phyloP scores from a whole-genome alignment of 2,888 invertebrate genomes.

The Galerucella pusilla region DNA sequence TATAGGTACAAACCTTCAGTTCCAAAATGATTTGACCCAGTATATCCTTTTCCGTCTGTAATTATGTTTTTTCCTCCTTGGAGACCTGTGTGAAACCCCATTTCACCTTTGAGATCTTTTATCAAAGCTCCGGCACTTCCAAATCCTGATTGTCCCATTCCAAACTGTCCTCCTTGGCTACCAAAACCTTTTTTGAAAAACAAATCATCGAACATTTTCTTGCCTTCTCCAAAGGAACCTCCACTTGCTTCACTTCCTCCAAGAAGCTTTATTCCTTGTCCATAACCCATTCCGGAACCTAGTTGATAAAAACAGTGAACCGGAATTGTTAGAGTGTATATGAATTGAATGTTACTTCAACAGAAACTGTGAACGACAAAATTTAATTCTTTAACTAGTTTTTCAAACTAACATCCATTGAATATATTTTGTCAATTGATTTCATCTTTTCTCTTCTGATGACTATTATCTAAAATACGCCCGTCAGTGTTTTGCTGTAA shows the following conservation, averaged over 20 bases:
- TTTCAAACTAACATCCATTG: too few relatives aligned
- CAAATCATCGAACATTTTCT: constrained; percentile 42
- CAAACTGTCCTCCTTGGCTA: constrained; percentile 36
- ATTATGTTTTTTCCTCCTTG: constrained; percentile 70
- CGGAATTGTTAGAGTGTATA: too few relatives aligned
- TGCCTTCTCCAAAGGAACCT: constrained; percentile 35
- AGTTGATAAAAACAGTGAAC: too few relatives aligned
- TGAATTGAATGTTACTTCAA: too few relatives aligned
- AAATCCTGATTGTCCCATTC: constrained; percentile 40
- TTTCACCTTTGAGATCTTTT: constrained; percentile 62
- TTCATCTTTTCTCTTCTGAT: too few relatives aligned
- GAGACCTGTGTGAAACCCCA: constrained; percentile 69
- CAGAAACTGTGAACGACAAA: too few relatives aligned
- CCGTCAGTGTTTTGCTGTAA: too few relatives aligned
- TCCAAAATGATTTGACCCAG: constrained; percentile 69
- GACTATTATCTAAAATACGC: too few relatives aligned
- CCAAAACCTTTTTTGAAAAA: constrained; percentile 41
- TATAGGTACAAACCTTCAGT: constrained; percentile 65
- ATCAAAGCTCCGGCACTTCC: constrained; percentile 67
- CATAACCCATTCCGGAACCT: constrained; percentile 19
- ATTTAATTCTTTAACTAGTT: too few relatives aligned
- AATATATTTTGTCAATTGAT: too few relatives aligned
- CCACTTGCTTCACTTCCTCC: constrained; percentile 38
- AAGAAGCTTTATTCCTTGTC: constrained; percentile 53
- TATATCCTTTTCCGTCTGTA: constrained; percentile 70